Evolutionary conservation across 2,888 invertebrate species (phyloP).

Genomic region (Lycocerus yunnanus): DNA sequence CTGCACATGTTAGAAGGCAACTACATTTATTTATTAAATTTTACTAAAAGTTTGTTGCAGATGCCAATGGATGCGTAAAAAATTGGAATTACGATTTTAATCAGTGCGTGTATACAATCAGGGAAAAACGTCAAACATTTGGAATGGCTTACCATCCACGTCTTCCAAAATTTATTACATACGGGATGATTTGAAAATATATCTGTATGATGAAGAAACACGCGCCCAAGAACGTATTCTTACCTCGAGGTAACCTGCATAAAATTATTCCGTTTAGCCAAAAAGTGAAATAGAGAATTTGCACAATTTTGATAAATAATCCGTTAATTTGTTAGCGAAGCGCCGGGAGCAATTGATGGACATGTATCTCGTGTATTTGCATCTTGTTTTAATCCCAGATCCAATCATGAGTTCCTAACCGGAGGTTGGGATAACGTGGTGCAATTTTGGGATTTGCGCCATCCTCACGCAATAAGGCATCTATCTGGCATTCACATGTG

Average conservation of each 20-base stretch:
- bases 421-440: conserved; percentile 72
- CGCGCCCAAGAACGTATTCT: conserved; percentile 66
- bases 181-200: conserved; percentile 68
- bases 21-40: neutral
- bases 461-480: conserved; percentile 63
- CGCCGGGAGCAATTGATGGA: conserved; percentile 57
- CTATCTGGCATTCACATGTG: conserved; percentile 67
- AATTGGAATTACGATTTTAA: conserved; percentile 70
- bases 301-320: too few species aligned
- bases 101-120: conserved; percentile 67
- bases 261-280: too few species aligned
- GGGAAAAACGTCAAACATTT: conserved; percentile 68
- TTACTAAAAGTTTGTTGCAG: conserved; percentile 50
- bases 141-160: conserved; percentile 67
- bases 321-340: conserved; percentile 14
- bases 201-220: conserved; percentile 72
- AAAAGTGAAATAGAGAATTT: too few species aligned
- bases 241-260: conserved; percentile 65
- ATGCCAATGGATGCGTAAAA: conserved; percentile 70
- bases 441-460: conserved; percentile 71
- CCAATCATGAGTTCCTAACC: conserved; percentile 67
- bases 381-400: conserved; percentile 67
- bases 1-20: conserved; percentile 60
- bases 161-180: conserved; percentile 62
- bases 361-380: conserved; percentile 68